These are phyloP conservation scores for Radopholus similis DNA, from an alignment of 1,140 invertebrate species.

Conservation along the genomic window DNA sequence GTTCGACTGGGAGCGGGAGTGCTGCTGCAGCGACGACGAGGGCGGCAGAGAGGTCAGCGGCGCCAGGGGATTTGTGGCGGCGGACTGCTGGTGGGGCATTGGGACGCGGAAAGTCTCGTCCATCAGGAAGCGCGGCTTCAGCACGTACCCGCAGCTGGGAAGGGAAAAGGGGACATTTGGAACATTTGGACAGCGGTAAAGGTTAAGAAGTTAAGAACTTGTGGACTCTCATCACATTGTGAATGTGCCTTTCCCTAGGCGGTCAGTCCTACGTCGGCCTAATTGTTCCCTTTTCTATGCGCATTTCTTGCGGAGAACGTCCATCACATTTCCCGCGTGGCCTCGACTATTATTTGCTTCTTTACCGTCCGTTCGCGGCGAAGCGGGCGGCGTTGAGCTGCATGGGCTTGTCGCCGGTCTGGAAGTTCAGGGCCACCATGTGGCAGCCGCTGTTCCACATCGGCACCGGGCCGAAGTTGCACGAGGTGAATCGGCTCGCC, in stretches of 20 bases:
- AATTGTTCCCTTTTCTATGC: too few species aligned
- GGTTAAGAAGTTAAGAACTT: too few species aligned
- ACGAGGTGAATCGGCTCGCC: constrained; percentile 87
- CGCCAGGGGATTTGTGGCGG: not conserved
- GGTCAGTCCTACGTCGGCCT: too few species aligned
- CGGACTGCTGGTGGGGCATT: not conserved
- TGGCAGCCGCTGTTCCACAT: constrained; percentile 93
- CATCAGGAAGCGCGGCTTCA: constrained; percentile 88
- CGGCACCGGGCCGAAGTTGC: constrained; percentile 88
- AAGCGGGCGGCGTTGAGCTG: constrained; percentile 59
- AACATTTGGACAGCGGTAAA: too few species aligned
- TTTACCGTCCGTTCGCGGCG: constrained; percentile 30
- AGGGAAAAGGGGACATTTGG: too few species aligned
- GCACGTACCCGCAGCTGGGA: constrained; percentile 76
- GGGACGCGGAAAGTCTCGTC: constrained; percentile 73
- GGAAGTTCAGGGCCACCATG: constrained; percentile 67
- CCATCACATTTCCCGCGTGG: too few species aligned
- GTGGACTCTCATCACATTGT: too few species aligned
- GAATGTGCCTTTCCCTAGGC: too few species aligned
- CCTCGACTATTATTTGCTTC: not conserved
- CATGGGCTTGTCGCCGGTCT: constrained; percentile 56
- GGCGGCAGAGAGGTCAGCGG: not conserved
- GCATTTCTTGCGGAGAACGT: too few species aligned
- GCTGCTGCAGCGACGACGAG: not conserved
- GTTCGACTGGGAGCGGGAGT: too few species aligned